Conservation (phyloP, 1,140 invertebrate genomes). For the Globodera rostochiensis region DNA sequence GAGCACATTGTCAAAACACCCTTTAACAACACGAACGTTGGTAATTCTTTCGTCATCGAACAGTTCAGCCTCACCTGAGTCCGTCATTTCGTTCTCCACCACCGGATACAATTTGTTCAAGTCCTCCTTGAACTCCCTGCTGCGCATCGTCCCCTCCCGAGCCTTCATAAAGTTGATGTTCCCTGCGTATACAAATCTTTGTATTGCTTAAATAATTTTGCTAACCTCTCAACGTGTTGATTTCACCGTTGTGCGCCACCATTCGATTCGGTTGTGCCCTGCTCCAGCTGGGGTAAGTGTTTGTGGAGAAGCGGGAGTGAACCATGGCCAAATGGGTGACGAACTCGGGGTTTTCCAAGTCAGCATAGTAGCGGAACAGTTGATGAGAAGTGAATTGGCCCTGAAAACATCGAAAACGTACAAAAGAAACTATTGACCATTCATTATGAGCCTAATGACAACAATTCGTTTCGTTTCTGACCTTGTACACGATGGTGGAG, state of each 20-base stretch:
- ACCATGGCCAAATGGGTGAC: slow-evolving; percentile 92
- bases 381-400: slow-evolving; percentile 93
- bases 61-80: slow-evolving; percentile 72
- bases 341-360: slow-evolving; percentile 78
- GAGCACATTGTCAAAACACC: slow-evolving; percentile 89
- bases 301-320: slow-evolving; percentile 88
- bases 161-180: slow-evolving; percentile 99
- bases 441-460: neutral
- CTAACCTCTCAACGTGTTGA: slow-evolving; percentile 67
- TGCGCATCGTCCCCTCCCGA: slow-evolving; percentile 95
- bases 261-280: slow-evolving; percentile 94
- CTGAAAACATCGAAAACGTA: slow-evolving; percentile 61
- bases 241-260: slow-evolving; percentile 97
- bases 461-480: slow-evolving; percentile 42
- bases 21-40: neutral
- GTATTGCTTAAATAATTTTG: neutral
- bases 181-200: slow-evolving; percentile 71
- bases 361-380: slow-evolving; percentile 82
- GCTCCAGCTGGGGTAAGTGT: slow-evolving; percentile 98
- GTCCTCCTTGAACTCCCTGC: slow-evolving; percentile 77
- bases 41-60: neutral
- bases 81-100: slow-evolving; percentile 93
- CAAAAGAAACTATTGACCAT: neutral
- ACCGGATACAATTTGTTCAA: slow-evolving; percentile 90
- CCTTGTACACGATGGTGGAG: slow-evolving; percentile 89